Percentiles rank a stretch among this genome's conserved stretches.
These are phyloP conservation scores for Adelges cooleyi DNA, from an alignment of 1,140 invertebrate species.

Conservation along the genomic window DNA sequence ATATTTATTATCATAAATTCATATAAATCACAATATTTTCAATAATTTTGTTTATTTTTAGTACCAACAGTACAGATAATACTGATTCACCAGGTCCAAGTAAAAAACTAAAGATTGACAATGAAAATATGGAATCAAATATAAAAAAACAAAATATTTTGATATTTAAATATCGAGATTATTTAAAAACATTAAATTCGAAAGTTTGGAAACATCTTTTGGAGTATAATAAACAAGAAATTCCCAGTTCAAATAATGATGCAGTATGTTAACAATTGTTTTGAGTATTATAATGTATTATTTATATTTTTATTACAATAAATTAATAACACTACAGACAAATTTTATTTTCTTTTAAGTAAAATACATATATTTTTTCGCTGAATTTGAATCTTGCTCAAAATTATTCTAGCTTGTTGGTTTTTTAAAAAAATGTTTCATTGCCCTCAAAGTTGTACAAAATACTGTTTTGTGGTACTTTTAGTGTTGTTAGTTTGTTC, in stretches of 20 bases:
- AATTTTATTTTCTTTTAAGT: too few relatives aligned
- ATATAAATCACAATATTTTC: too few relatives aligned
- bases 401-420: too few relatives aligned
- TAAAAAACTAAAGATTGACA: slow-evolving; percentile 59
- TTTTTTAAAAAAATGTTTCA: too few relatives aligned
- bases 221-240: slow-evolving; percentile 56
- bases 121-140: slow-evolving; percentile 41
- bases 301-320: too few relatives aligned
- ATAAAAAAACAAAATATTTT: slow-evolving; percentile 65
- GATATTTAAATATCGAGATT: slow-evolving; percentile 59
- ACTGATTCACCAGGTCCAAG: slow-evolving; percentile 20
- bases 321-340: too few relatives aligned
- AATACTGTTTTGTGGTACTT: too few relatives aligned
- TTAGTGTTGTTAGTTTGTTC: too few relatives aligned
- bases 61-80: not conserved
- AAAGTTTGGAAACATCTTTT: slow-evolving; percentile 52
- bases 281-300: not conserved
- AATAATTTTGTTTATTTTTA: not conserved
- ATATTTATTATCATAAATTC: too few relatives aligned
- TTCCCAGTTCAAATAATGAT: slow-evolving; percentile 41
- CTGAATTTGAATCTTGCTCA: too few relatives aligned
- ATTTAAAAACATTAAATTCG: slow-evolving; percentile 44
- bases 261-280: not conserved
- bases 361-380: too few relatives aligned
- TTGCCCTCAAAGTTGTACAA: too few relatives aligned